These are phyloP conservation scores for Nasonia longicornis DNA, from an alignment of 1,140 invertebrate genomes.

Conservation along the genomic window DNA sequence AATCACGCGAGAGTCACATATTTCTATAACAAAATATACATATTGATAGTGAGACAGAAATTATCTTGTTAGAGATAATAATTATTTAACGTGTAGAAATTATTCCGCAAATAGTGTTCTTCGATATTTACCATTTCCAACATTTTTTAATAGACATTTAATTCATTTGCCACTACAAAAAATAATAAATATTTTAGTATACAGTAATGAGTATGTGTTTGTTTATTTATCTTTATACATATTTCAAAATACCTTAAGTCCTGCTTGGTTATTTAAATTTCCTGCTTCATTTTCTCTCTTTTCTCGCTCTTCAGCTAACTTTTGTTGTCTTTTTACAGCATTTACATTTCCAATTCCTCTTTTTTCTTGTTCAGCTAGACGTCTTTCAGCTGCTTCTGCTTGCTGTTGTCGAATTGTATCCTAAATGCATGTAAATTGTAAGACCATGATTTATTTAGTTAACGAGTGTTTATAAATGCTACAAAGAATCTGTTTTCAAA, in stretches of 20 bases:
- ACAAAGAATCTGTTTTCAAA: no score
- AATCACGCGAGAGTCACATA: no score
- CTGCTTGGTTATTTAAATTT: constrained; percentile 42
- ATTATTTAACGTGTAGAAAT: neutral
- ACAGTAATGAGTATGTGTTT: neutral
- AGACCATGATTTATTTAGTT: neutral
- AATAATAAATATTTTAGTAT: constrained; percentile 20
- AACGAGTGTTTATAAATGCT: neutral
- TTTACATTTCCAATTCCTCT: constrained; percentile 71
- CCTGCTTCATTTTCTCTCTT: constrained; percentile 57
- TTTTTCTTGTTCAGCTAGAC: constrained; percentile 65
- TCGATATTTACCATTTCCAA: neutral
- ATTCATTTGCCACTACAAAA: constrained; percentile 57
- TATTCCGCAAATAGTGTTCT: neutral
- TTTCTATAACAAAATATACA: no score
- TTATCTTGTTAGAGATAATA: neutral
- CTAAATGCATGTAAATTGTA: neutral
- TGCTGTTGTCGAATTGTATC: constrained; percentile 63
- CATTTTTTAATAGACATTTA: constrained; percentile 35
- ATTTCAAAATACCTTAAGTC: constrained; percentile 53
- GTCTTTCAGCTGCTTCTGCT: constrained; percentile 70
- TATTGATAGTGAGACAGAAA: no score
- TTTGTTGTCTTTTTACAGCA: constrained; percentile 67
- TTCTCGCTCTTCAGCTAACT: constrained; percentile 62
- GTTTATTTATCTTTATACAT: constrained; percentile 5